Evolutionary conservation across 1,140 invertebrate genomes (phyloP).

Genomic region (Heliconius eleuchia): DNA sequence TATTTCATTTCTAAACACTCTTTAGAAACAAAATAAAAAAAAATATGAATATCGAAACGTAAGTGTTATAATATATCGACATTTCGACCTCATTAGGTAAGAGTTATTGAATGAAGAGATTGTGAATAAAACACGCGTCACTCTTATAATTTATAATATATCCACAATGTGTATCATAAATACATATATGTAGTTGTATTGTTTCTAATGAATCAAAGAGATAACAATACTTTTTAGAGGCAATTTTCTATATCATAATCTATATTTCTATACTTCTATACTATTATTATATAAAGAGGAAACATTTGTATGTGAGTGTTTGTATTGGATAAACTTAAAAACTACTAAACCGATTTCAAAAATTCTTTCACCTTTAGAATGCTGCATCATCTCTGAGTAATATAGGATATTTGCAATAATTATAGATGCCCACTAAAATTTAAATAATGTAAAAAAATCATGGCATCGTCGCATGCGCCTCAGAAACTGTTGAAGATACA

Average conservation of each 20-base stretch:
- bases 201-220: neutral
- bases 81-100: conserved; percentile 36
- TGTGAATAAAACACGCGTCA: neutral
- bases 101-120: conserved; percentile 14
- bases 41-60: neutral
- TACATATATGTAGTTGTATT: neutral
- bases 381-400: too few species aligned
- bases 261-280: too few species aligned
- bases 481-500: too few species aligned
- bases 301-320: too few species aligned
- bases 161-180: neutral
- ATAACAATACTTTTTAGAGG: neutral
- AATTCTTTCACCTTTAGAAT: too few species aligned
- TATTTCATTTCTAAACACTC: neutral
- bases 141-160: neutral
- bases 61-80: conserved; percentile 25
- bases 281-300: too few species aligned
- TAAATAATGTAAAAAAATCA: too few species aligned
- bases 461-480: too few species aligned
- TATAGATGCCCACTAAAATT: too few species aligned
- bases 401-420: too few species aligned
- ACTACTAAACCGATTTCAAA: too few species aligned
- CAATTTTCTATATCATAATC: neutral
- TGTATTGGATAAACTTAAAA: too few species aligned
- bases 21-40: neutral